Percentiles rank a stretch among this genome's conserved stretches.
Conservation (phyloP, 2,888 invertebrate genomes). For the Choristoneura rosaceana region DNA sequence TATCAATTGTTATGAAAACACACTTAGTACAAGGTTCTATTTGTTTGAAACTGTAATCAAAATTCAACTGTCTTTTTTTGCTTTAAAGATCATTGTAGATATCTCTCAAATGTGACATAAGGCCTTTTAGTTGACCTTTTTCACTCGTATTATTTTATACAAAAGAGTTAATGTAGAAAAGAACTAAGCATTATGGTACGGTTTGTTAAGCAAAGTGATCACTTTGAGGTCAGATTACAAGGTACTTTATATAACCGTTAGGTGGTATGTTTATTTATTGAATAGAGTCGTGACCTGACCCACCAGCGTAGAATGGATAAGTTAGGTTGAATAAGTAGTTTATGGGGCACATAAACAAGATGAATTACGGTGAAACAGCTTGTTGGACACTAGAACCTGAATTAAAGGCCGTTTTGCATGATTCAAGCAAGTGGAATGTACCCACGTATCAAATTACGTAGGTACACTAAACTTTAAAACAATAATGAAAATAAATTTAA, state of each 20-base stretch:
- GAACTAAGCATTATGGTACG: slow-evolving; percentile 6
- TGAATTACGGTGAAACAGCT: not conserved
- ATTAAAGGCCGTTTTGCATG: not conserved
- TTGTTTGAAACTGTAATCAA: not conserved
- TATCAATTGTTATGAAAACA: slow-evolving; percentile 36
- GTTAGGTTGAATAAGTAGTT: slow-evolving; percentile 1
- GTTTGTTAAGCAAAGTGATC: slow-evolving; percentile 5
- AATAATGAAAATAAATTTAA: too few species aligned
- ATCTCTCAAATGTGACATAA: not conserved
- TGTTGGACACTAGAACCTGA: not conserved
- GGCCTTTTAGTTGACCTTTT: slow-evolving; percentile 26
- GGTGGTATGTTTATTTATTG: slow-evolving; percentile 27
- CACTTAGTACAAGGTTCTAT: not conserved
- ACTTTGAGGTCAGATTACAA: slow-evolving; percentile 26
- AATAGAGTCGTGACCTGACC: slow-evolving; percentile 34
- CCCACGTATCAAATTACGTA: too few species aligned
- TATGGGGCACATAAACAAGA: slow-evolving; percentile 11
- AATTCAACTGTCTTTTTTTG: not conserved
- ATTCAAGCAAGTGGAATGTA: not conserved
- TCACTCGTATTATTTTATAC: slow-evolving; percentile 11
- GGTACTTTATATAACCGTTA: slow-evolving; percentile 28
- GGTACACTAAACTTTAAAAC: too few species aligned
- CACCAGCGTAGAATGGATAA: slow-evolving; percentile 25
- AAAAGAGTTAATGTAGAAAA: slow-evolving; percentile 9
- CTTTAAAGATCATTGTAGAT: not conserved